phyloP scores from a whole-genome alignment of 2,797 vertebrate species.

The Cynodonichthys magdalenae region DNA sequence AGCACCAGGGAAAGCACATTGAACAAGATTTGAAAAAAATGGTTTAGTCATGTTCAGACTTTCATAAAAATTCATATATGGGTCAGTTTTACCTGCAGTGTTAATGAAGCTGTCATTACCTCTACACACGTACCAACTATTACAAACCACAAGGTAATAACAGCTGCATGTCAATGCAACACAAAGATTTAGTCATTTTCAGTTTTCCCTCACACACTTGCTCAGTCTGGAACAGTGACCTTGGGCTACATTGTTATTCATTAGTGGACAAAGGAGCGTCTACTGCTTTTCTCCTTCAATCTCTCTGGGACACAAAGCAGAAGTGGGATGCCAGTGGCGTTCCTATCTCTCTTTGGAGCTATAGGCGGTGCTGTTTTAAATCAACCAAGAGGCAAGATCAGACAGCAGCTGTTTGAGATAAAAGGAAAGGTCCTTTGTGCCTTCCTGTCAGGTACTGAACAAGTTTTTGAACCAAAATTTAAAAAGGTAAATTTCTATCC shows the following conservation, averaged over 20 bases:
- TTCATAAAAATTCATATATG: too few relatives aligned
- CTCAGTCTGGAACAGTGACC: constrained; percentile 61
- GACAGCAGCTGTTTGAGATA: constrained; percentile 39
- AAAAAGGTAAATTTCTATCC: not conserved
- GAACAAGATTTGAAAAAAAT: too few relatives aligned
- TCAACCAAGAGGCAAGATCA: constrained; percentile 41
- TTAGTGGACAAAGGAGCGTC: constrained; percentile 55
- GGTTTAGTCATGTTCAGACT: too few relatives aligned
- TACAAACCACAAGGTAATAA: constrained; percentile 21
- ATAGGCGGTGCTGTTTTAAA: constrained; percentile 55
- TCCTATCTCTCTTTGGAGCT: constrained; percentile 52
- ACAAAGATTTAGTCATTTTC: constrained; percentile 18
- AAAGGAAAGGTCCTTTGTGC: constrained; percentile 24
- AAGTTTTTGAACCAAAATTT: not conserved
- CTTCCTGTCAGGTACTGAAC: constrained; percentile 22
- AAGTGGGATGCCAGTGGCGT: constrained; percentile 32
- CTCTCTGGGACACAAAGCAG: constrained; percentile 56
- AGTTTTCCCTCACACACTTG: not conserved
- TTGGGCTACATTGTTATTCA: constrained; percentile 78
- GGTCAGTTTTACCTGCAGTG: too few relatives aligned
- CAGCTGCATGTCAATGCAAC: constrained; percentile 27
- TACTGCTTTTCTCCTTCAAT: constrained; percentile 52
- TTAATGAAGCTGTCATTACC: constrained; percentile 30
- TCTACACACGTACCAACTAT: constrained; percentile 13
- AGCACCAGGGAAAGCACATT: too few relatives aligned